These are phyloP conservation scores for Eulithis testata DNA, from an alignment of 2,888 invertebrate genomes.

Conservation along the genomic window DNA sequence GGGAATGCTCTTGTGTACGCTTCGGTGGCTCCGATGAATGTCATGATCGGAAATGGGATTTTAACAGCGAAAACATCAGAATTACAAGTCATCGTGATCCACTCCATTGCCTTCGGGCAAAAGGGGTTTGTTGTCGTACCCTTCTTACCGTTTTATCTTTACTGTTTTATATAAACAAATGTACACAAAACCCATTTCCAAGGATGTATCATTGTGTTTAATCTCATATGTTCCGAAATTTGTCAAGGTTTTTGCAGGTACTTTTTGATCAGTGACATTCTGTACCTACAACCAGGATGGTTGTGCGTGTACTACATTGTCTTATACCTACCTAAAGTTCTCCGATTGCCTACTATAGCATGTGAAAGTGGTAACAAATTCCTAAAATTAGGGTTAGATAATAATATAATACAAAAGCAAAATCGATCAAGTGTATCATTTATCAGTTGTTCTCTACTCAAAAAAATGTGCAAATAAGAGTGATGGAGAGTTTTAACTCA, in stretches of 20 bases:
- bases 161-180: slow-evolving; percentile 69
- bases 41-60: slow-evolving; percentile 80
- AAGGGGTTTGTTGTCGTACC: slow-evolving; percentile 74
- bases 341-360: not conserved
- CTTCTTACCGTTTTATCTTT: slow-evolving; percentile 68
- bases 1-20: slow-evolving; percentile 71
- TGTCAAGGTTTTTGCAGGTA: slow-evolving; percentile 5
- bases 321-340: too few relatives aligned
- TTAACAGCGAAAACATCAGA: slow-evolving; percentile 81
- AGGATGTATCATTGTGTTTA: slow-evolving; percentile 38
- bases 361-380: not conserved
- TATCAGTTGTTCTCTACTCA: slow-evolving; percentile 17
- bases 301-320: too few relatives aligned
- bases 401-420: slow-evolving; percentile 21
- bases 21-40: slow-evolving; percentile 71
- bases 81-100: slow-evolving; percentile 79
- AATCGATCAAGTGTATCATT: slow-evolving; percentile 15
- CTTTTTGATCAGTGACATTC: not conserved
- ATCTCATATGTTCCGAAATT: slow-evolving; percentile 10
- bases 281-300: too few relatives aligned
- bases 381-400: slow-evolving; percentile 5
- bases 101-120: slow-evolving; percentile 78
- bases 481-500: slow-evolving; percentile 68
- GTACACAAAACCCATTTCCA: slow-evolving; percentile 51
- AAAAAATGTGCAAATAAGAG: slow-evolving; percentile 64